Percentiles rank a stretch among this genome's conserved stretches.
These are phyloP conservation scores for Regulus satrapa DNA, from an alignment of 2,113 vertebrate species.

Conservation along the genomic window DNA sequence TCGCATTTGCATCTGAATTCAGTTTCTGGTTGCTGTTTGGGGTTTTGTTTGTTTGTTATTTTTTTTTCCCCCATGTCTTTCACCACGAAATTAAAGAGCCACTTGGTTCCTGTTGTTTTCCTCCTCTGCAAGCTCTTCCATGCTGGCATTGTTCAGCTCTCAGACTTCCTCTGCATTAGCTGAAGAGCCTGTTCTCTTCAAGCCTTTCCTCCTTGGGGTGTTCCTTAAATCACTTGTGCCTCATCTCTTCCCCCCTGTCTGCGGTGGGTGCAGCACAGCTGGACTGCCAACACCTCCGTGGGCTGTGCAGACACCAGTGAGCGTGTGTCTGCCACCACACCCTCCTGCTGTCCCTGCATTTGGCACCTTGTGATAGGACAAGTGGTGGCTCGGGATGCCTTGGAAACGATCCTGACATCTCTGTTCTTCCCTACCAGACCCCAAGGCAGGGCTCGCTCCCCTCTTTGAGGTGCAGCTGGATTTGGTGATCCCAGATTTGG, in stretches of 20 bases:
- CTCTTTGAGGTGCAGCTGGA: constrained; percentile 86
- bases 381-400: neutral
- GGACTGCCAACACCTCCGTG: neutral
- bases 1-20: neutral
- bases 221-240: neutral
- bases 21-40: neutral
- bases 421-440: constrained; percentile 66
- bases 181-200: neutral
- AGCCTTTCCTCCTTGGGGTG: neutral
- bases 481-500: constrained; percentile 80
- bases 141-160: neutral
- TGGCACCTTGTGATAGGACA: neutral
- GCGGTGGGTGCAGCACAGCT: neutral
- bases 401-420: neutral
- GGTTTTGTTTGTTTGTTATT: neutral
- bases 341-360: neutral
- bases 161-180: neutral
- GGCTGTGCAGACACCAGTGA: neutral
- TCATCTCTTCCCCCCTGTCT: neutral
- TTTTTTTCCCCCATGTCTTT: neutral
- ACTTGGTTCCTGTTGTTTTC: neutral
- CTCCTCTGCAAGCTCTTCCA: neutral
- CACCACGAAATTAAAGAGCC: neutral
- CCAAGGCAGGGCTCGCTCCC: constrained; percentile 69
- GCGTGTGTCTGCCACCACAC: neutral